Evolutionary conservation across 2,113 vertebrate species (phyloP), one percentile per base, ranked within the genome.

Genomic region (Eptesicus fuscus): DNA sequence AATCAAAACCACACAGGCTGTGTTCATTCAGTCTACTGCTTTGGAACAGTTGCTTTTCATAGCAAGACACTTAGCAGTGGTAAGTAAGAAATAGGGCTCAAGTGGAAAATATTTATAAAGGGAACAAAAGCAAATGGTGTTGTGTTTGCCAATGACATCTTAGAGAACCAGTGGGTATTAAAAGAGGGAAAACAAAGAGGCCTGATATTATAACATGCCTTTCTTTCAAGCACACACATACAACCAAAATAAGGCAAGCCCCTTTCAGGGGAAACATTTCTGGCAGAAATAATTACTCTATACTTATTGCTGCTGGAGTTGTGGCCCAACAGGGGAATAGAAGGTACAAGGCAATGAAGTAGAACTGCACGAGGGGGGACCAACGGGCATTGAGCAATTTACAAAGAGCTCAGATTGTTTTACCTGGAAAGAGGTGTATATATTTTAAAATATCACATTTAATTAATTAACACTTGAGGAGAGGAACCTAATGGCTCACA

Each of bases 281-380:
- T 95, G 76, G 85, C 71, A 95, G 93, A 97, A 96, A 97, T 97
- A 95, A 96, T 96, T 82, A 94, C 92, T 85, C 83, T 93, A 40
- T 93, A 95, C 83, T 97, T 97, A 95, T 70, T 97, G 70, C 95
- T 51, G 90, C 44, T 67, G 92, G 95, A 95, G 76, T 51, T 95
- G 92, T 84, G 86, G 90, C 61, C 86, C 76, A 59, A 77, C 67
- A 87, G 84, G 67, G 53, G 40, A 73, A 71, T 0, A n/a, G 65
- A 70, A 59, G 78, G 85, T 63, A 42, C 51, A 32, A 65, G 40
- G n/a, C 63, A 67, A 78, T n/a, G 49, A 40, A 44, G 32, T 5
- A 30, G 63, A 92, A 63, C 42, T 76, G 59, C 59, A 49, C 13
- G 8, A 37, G 23, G 10, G 42, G 37, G 76, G 51, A 56, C 42